These are phyloP conservation scores for Achroia grisella DNA, from an alignment of 1,140 invertebrate genomes.

Conservation along the genomic window DNA sequence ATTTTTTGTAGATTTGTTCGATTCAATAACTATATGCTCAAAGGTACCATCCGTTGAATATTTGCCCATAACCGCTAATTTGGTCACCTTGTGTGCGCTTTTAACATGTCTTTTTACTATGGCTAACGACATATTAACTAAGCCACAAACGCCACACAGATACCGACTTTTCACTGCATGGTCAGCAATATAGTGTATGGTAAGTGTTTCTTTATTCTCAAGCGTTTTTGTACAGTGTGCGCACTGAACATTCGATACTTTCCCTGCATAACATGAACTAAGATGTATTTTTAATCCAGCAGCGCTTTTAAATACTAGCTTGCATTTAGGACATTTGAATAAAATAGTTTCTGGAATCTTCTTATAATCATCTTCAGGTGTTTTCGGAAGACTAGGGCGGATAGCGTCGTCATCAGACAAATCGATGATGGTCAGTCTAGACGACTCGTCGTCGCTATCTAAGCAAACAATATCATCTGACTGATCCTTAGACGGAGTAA, in stretches of 20 bases:
- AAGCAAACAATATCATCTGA: conserved; percentile 31
- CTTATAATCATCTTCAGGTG: conserved; percentile 7
- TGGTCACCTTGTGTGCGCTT: conserved; percentile 13
- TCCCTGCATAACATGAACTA: conserved; percentile 9
- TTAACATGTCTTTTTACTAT: conserved; percentile 24
- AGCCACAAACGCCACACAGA: conserved; percentile 17
- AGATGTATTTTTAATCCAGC: conserved; percentile 33
- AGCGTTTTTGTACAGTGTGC: conserved; percentile 19
- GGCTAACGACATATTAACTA: conserved; percentile 2
- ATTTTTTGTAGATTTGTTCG: neutral
- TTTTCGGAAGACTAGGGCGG: neutral
- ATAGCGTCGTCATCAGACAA: conserved; percentile 12
- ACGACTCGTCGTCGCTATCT: conserved; percentile 54
- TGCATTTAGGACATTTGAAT: conserved; percentile 36
- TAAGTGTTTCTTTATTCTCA: conserved; percentile 6
- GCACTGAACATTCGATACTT: conserved; percentile 10
- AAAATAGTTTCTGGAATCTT: too few relatives aligned
- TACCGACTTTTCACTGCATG: conserved; percentile 15
- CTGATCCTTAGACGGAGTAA: conserved; percentile 1
- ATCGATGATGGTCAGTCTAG: conserved; percentile 19
- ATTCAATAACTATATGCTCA: neutral
- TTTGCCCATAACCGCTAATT: neutral
- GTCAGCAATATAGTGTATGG: conserved; percentile 22
- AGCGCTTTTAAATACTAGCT: conserved; percentile 9
- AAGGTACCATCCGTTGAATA: too few relatives aligned